These are phyloP conservation scores for Hydroisotoma schaefferi DNA, from an alignment of 2,888 invertebrate species.

Conservation along the genomic window DNA sequence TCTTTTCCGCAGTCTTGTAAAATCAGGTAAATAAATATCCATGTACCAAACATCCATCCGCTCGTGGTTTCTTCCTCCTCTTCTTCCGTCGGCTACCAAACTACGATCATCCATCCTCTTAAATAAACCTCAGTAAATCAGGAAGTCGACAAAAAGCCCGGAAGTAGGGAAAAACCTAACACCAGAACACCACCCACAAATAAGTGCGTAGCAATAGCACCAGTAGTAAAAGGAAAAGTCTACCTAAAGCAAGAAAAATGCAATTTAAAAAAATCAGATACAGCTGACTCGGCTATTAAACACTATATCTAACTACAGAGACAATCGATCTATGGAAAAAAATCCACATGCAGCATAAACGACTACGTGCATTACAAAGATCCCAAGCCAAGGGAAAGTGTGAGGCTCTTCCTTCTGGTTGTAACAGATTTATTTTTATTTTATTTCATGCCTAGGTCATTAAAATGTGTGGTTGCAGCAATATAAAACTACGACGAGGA, in stretches of 20 bases:
- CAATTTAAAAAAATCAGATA: conserved; percentile 13
- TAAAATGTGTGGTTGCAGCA: conserved; percentile 18
- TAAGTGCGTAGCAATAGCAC: not conserved
- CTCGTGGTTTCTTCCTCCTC: too few species aligned
- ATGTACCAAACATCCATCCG: too few species aligned
- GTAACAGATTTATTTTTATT: conserved; percentile 28
- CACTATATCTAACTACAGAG: not conserved
- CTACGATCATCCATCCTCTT: too few species aligned
- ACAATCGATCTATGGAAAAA: too few species aligned
- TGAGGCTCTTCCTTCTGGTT: conserved; percentile 9
- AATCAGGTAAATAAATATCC: too few species aligned
- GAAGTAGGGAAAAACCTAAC: not conserved
- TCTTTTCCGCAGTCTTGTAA: too few species aligned
- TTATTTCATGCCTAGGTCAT: conserved; percentile 22
- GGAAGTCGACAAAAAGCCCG: not conserved
- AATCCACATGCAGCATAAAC: too few species aligned
- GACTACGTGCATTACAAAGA: not conserved
- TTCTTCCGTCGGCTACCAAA: too few species aligned
- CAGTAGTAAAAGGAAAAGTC: too few species aligned
- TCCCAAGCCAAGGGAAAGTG: conserved; percentile 1
- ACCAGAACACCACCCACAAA: not conserved
- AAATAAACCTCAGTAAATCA: not conserved
- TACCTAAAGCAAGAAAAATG: too few species aligned
- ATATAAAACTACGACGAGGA: too few species aligned
- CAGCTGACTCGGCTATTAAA: not conserved